These are phyloP conservation scores for Gymnosoma rotundatum DNA, from an alignment of 2,888 invertebrate genomes.

Conservation along the genomic window DNA sequence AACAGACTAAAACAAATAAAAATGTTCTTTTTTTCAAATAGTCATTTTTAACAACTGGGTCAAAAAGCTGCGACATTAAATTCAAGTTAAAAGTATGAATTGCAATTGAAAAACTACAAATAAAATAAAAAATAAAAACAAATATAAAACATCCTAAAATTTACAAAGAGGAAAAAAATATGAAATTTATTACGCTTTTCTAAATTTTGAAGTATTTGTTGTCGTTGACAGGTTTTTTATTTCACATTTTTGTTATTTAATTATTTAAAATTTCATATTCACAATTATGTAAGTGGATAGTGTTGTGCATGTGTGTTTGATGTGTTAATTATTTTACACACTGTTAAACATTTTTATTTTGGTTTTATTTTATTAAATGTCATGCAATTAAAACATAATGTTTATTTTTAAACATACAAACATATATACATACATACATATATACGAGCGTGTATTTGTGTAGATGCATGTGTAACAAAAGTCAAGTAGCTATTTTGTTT, in stretches of 20 bases:
- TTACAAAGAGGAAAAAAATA: not conserved
- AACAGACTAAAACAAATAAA: not conserved
- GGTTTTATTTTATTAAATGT: slow-evolving; percentile 11
- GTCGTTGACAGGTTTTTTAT: not conserved
- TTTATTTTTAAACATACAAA: slow-evolving; percentile 5
- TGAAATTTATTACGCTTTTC: slow-evolving; percentile 26
- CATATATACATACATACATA: no score
- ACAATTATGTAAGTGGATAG: not conserved
- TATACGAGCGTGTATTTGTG: not conserved
- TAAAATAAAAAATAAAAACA: not conserved
- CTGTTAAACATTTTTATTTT: slow-evolving; percentile 49
- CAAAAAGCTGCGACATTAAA: slow-evolving; percentile 52
- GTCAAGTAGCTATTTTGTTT: not conserved
- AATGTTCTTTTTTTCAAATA: not conserved
- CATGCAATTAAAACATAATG: slow-evolving; percentile 43
- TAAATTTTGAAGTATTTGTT: slow-evolving; percentile 30
- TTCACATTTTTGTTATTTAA: not conserved
- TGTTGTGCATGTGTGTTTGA: slow-evolving; percentile 7
- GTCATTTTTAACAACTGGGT: slow-evolving; percentile 28
- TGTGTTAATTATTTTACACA: slow-evolving; percentile 60
- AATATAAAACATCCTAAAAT: no score
- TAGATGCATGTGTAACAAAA: not conserved
- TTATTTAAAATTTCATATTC: slow-evolving; percentile 37
- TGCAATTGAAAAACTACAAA: slow-evolving; percentile 24
- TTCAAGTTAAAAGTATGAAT: slow-evolving; percentile 26